These are phyloP conservation scores for Poecilia picta DNA, from an alignment of 2,797 vertebrate genomes.

Conservation along the genomic window DNA sequence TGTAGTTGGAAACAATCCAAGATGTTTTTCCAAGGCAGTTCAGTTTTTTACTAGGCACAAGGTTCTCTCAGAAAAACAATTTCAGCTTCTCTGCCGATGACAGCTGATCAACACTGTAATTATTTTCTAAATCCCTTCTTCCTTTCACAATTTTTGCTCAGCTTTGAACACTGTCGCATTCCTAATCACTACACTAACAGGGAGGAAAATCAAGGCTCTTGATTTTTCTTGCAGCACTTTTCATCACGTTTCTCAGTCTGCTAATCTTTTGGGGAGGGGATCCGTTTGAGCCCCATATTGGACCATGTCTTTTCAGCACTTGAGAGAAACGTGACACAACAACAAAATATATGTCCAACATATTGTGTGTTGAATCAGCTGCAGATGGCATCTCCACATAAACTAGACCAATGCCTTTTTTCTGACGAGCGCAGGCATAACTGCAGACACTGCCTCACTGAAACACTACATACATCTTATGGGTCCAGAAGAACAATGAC, in stretches of 20 bases:
- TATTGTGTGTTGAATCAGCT: constrained; percentile 45
- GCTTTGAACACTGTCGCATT: constrained; percentile 1
- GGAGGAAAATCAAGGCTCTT: background rate
- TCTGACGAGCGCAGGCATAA: constrained; percentile 26
- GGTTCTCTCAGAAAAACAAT: background rate
- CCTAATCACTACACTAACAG: background rate
- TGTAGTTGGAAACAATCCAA: background rate
- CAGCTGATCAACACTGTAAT: constrained; percentile 1
- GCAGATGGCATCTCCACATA: constrained; percentile 39
- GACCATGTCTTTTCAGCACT: constrained; percentile 13
- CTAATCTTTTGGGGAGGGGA: background rate
- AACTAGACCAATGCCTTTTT: constrained; percentile 43
- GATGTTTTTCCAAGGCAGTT: background rate
- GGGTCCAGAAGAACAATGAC: background rate
- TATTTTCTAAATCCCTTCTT: background rate
- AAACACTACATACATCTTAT: background rate
- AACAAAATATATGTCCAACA: constrained; percentile 47
- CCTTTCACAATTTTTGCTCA: background rate
- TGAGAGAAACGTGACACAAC: constrained; percentile 12
- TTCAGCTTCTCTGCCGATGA: background rate
- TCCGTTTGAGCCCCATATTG: background rate
- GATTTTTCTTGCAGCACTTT: background rate
- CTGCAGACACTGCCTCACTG: background rate
- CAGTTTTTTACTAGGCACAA: background rate
- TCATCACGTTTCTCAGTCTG: constrained; percentile 8